Conservation (phyloP, 2,888 invertebrate species). For the Mechanitis messenoides region DNA sequence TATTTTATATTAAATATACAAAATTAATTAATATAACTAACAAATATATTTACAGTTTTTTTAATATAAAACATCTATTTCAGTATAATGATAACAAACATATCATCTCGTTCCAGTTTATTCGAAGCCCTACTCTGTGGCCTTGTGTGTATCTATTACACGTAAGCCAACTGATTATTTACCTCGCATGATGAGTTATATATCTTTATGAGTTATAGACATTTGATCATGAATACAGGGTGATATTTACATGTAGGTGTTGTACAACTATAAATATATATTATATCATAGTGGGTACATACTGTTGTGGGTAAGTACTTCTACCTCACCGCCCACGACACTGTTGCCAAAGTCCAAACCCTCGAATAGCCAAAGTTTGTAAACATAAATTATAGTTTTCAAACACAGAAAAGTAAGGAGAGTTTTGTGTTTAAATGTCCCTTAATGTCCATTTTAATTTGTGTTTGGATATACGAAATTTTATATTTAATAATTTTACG, state of each 20-base stretch:
- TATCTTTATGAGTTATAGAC: too few relatives aligned
- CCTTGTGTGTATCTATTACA: conserved; percentile 22
- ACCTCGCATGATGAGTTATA: conserved; percentile 1
- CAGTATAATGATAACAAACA: neutral
- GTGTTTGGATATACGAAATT: too few relatives aligned
- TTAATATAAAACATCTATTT: too few relatives aligned
- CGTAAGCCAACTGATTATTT: conserved; percentile 23
- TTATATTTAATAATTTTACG: too few relatives aligned
- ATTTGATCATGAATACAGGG: too few relatives aligned
- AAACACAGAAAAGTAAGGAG: neutral
- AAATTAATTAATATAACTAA: too few relatives aligned
- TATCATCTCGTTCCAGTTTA: conserved; percentile 18
- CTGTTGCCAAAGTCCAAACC: conserved; percentile 31
- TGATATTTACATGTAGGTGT: too few relatives aligned
- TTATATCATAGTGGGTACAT: neutral
- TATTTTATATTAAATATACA: too few relatives aligned
- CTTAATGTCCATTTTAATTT: neutral
- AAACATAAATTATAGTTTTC: conserved; percentile 12
- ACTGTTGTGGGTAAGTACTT: neutral
- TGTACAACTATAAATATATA: neutral
- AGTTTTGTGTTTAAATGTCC: neutral
- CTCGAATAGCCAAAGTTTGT: conserved; percentile 25
- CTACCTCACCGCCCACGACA: conserved; percentile 21
- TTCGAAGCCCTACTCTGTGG: conserved; percentile 17
- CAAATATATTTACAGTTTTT: too few relatives aligned